A percentile compares a stretch with the other conserved stretches of the same genome.
phyloP scores from a whole-genome alignment of 2,888 invertebrate genomes.

The Blastobasis adustella region DNA sequence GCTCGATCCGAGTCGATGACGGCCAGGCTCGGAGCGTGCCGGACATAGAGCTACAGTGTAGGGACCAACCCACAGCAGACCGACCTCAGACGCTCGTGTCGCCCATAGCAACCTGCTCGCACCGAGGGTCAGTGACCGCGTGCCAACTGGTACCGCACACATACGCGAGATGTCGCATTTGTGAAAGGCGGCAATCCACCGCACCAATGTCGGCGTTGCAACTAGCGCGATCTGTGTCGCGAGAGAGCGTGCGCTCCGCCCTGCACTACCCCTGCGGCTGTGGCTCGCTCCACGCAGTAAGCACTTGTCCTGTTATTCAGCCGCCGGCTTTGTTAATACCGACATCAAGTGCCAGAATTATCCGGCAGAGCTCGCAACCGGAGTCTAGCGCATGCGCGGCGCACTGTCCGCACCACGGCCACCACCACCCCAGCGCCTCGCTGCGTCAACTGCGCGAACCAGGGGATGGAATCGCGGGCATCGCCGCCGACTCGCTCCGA shows the following conservation, averaged over 20 bases:
- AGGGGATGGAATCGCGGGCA: conserved; percentile 92
- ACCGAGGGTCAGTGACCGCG: conserved; percentile 78
- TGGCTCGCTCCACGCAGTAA: conserved; percentile 65
- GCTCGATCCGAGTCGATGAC: conserved; percentile 78
- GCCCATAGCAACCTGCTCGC: conserved; percentile 73
- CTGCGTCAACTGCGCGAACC: conserved; percentile 89
- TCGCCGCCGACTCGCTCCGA: conserved; percentile 95
- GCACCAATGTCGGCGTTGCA: conserved; percentile 84
- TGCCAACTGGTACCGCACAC: conserved; percentile 80
- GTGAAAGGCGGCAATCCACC: conserved; percentile 87
- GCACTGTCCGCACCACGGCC: conserved; percentile 78
- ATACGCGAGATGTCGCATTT: conserved; percentile 79
- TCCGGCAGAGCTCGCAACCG: conserved; percentile 91
- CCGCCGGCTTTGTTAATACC: conserved; percentile 84
- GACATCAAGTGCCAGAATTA: conserved; percentile 84
- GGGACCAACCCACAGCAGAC: conserved; percentile 65
- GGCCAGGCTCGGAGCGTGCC: conserved; percentile 85
- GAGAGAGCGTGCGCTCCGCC: conserved; percentile 85
- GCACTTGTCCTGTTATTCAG: conserved; percentile 79
- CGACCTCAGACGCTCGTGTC: conserved; percentile 71
- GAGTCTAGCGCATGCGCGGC: conserved; percentile 82
- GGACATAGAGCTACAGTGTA: conserved; percentile 87
- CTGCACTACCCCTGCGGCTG: conserved; percentile 79
- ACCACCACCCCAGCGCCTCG: conserved; percentile 87
- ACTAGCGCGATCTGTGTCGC: conserved; percentile 89